phyloP scores from a whole-genome alignment of 2,113 vertebrate genomes.

The Pseudolaguvia tuberculata region DNA sequence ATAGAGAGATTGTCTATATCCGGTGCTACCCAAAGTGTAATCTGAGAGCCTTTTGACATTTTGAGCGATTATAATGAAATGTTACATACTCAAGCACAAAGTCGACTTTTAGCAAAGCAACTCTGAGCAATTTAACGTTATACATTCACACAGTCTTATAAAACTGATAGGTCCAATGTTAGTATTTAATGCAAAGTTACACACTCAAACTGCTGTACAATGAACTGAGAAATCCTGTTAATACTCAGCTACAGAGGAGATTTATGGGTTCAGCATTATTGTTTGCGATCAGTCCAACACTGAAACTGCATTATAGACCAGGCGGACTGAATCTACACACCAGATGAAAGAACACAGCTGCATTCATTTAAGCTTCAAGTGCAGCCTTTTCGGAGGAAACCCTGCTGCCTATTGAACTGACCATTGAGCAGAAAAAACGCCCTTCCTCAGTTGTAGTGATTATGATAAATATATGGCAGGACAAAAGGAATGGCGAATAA shows the following conservation, averaged over 20 bases:
- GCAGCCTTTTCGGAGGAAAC: not conserved
- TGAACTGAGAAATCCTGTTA: too few species aligned
- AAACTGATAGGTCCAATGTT: not conserved
- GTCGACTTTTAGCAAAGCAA: not conserved
- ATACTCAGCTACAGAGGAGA: not conserved
- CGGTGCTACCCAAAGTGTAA: slow-evolving; percentile 35
- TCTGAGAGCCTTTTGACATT: slow-evolving; percentile 41
- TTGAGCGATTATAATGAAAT: slow-evolving; percentile 41
- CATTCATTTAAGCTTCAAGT: not conserved
- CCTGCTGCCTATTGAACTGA: not conserved
- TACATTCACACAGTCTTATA: not conserved
- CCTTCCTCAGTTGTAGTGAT: not conserved
- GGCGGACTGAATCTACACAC: not conserved
- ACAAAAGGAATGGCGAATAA: not conserved
- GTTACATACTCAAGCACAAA: slow-evolving; percentile 32
- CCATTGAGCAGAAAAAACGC: not conserved
- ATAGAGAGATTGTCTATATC: slow-evolving; percentile 7
- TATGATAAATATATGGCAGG: not conserved
- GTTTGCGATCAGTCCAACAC: not conserved
- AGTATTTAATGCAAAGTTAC: not conserved
- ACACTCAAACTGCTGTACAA: not conserved
- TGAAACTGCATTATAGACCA: not conserved
- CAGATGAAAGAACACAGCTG: not conserved
- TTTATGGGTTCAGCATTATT: not conserved
- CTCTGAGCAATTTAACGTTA: not conserved